Percentiles rank a stretch among this genome's conserved stretches.
Evolutionary conservation across 2,797 vertebrate species (phyloP).

Genomic region (Karalla daura): DNA sequence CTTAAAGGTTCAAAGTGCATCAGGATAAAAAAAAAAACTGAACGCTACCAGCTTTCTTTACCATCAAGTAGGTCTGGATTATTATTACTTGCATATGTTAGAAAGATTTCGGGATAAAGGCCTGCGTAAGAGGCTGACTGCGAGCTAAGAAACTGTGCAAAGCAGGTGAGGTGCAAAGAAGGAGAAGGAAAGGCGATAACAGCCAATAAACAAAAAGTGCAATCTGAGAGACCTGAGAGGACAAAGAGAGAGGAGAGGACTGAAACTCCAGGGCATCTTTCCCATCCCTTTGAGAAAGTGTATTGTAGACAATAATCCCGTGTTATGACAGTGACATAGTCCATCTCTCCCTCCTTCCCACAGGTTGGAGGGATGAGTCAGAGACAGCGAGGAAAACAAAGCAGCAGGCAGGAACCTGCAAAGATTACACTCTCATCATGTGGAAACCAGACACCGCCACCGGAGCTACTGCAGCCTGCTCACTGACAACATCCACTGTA

Average conservation of each 20-base stretch:
- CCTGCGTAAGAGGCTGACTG: neutral
- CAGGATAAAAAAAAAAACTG: neutral
- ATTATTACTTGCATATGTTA: neutral
- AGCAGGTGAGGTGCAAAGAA: neutral
- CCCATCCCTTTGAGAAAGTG: constrained; percentile 61
- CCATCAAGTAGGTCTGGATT: neutral
- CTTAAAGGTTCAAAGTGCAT: neutral
- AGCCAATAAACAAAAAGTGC: constrained; percentile 39
- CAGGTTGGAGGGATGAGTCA: constrained; percentile 78
- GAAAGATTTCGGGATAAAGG: neutral
- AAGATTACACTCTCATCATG: constrained; percentile 71
- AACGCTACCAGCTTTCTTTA: neutral
- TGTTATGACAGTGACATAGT: constrained; percentile 75
- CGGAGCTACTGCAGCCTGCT: constrained; percentile 53
- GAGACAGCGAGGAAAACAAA: constrained; percentile 69
- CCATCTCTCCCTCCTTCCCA: constrained; percentile 67
- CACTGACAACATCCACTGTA: constrained; percentile 43
- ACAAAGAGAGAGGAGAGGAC: constrained; percentile 44
- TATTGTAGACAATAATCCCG: constrained; percentile 65
- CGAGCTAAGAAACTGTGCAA: constrained; percentile 16
- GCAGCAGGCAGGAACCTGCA: constrained; percentile 75
- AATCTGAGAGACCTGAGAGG: constrained; percentile 56
- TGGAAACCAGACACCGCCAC: constrained; percentile 66
- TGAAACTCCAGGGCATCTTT: constrained; percentile 59
- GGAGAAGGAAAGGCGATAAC: constrained; percentile 27